phyloP scores from a whole-genome alignment of 2,888 invertebrate species.

The Pyrocoelia pectoralis region DNA sequence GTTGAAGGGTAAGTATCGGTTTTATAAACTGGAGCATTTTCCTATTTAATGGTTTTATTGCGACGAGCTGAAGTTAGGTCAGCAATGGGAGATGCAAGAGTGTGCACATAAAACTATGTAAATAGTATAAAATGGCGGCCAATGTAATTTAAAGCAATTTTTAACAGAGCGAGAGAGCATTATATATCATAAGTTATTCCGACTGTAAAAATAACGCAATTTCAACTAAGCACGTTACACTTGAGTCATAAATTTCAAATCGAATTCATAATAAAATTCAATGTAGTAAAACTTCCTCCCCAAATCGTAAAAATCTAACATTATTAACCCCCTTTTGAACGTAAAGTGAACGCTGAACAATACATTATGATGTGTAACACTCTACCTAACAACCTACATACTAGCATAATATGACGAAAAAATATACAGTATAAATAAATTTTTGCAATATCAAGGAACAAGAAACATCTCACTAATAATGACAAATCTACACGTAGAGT shows the following conservation, averaged over 20 bases:
- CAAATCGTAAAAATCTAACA: constrained; percentile 16
- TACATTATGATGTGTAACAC: background rate
- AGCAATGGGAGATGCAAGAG: too few species aligned
- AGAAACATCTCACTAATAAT: constrained; percentile 15
- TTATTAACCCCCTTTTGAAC: constrained; percentile 12
- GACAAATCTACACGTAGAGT: constrained; percentile 20
- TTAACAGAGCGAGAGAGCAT: too few species aligned
- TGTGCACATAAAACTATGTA: too few species aligned
- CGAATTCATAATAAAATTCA: constrained; percentile 17
- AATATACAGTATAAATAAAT: background rate
- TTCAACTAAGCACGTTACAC: constrained; percentile 13
- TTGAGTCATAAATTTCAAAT: constrained; percentile 11
- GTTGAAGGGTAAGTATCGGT: too few species aligned
- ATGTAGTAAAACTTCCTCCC: constrained; percentile 17
- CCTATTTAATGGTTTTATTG: too few species aligned
- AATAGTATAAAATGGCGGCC: too few species aligned
- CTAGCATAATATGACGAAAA: background rate
- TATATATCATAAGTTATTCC: constrained; percentile 5
- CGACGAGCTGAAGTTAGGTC: too few species aligned
- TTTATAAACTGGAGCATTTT: too few species aligned
- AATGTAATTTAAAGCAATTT: too few species aligned
- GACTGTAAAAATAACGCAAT: constrained; percentile 8
- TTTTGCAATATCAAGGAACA: constrained; percentile 3
- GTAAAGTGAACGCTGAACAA: constrained; percentile 4
- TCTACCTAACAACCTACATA: background rate